Conservation (phyloP, 2,113 vertebrate genomes). For the Pituophis catenifer region DNA sequence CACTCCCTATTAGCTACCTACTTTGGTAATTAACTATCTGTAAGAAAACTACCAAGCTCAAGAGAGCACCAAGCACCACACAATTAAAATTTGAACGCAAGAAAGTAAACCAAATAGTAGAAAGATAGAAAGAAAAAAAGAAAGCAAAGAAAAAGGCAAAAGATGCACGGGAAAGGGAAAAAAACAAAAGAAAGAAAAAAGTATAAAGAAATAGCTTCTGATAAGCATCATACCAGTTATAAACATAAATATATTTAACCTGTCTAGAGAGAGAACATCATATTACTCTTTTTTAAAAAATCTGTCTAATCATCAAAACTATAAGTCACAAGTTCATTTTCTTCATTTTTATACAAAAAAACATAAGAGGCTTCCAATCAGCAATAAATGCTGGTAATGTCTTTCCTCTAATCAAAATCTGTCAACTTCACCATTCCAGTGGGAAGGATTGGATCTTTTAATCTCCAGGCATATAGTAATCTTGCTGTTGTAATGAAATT, state of each 20-base stretch:
- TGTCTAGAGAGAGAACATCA: background rate
- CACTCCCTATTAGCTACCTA: background rate
- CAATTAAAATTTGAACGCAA: background rate
- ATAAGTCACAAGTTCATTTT: background rate
- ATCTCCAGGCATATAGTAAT: background rate
- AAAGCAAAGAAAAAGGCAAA: background rate
- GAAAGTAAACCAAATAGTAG: background rate
- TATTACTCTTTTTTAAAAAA: background rate
- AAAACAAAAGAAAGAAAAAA: background rate
- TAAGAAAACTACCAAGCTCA: background rate
- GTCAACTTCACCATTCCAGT: background rate
- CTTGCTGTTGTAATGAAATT: background rate
- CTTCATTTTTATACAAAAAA: background rate
- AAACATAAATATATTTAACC: background rate
- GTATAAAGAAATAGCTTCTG: background rate
- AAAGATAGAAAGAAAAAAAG: background rate
- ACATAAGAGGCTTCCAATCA: background rate
- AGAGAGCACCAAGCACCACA: background rate
- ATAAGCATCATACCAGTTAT: background rate
- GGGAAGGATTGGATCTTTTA: background rate
- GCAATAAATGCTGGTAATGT: background rate
- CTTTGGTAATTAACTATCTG: background rate
- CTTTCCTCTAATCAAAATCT: background rate
- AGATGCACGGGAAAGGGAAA: background rate
- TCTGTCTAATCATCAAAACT: background rate